Evolutionary conservation across 2,113 vertebrate species (phyloP).

Genomic region (Dasyornis broadbenti): DNA sequence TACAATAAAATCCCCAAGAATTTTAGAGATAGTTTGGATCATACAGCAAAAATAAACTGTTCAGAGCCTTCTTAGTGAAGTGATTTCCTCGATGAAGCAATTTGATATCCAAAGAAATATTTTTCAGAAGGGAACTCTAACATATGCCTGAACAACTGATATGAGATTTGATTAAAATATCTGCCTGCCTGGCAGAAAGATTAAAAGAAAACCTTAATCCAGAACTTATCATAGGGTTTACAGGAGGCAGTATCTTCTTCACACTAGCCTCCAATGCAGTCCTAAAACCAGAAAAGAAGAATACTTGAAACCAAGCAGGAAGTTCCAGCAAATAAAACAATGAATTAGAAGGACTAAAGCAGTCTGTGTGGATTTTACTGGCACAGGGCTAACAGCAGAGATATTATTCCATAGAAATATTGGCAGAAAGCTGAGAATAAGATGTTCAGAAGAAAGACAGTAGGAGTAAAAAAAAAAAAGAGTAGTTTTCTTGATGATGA

Average conservation of each 20-base stretch:
- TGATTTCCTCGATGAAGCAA: background rate
- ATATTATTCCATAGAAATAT: background rate
- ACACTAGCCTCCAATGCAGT: background rate
- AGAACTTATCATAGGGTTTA: background rate
- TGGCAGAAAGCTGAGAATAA: background rate
- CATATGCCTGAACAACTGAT: background rate
- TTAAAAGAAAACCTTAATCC: background rate
- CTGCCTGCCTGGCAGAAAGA: background rate
- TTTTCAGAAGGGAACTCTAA: background rate
- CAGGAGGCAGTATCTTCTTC: background rate
- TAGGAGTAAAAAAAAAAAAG: no score
- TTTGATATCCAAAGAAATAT: background rate
- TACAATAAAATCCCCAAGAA: background rate
- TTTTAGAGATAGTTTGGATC: background rate
- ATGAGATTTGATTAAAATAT: background rate
- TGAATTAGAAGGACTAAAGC: background rate
- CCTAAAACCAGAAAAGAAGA: background rate
- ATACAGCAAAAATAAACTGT: background rate
- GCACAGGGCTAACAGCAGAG: background rate
- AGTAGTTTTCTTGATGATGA: background rate
- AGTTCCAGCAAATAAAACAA: background rate
- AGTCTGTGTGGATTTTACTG: background rate
- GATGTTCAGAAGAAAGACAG: background rate
- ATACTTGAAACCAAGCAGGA: background rate
- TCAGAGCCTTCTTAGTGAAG: background rate